Evolutionary conservation across 2,113 vertebrate species (phyloP), one percentile per base, ranked within the genome.

Genomic region (Morone chrysops): DNA sequence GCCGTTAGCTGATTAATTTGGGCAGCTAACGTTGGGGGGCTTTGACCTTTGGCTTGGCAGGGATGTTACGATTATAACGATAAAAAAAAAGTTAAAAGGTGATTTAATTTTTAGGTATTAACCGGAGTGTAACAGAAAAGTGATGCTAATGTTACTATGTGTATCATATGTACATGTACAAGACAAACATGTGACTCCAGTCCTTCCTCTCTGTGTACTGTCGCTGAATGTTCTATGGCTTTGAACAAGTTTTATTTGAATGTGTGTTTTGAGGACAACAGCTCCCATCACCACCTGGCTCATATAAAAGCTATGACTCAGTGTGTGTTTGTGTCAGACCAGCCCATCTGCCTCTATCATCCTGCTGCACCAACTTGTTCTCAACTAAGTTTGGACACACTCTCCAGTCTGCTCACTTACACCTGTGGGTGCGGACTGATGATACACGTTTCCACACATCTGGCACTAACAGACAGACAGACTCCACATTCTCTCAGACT

Each of bases 251-350:
- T 81, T 40, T 69, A 10, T 82, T 6, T 78, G 48, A 84, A 70
- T 83, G 75, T 85, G 83, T 81, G 73, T 75, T 74, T 85, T 57
- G 61, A 63, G 63, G 87, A 84, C 77, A 85, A 73, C 87, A 83
- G 85, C 79, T 82, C 84, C 68, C 59, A 77, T 71, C 65, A 75
- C 84, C 91, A 91, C 89, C 88, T 92, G 89, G 67, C 65, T 68
- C 84, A 60, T 80, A 68, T 82, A 75, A 80, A 69, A 72, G 60
- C 81, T 81, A 8, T 91, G 88, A 91, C 78, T 90, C 88, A 89
- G 61, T 31, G 80, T 16, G 84, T 20, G 81, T 14, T 70, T 78
- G 83, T 81, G 68, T 50, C 38, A 78, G 77, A 78, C 56, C 40
- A 51, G 68, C 76, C 82, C 79, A 85, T 90, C 82, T 91, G 84